A percentile compares a stretch with the other conserved stretches of the same genome.
These are phyloP conservation scores for Nyctereutes procyonoides DNA, from an alignment of 2,113 vertebrate species.

Conservation along the genomic window DNA sequence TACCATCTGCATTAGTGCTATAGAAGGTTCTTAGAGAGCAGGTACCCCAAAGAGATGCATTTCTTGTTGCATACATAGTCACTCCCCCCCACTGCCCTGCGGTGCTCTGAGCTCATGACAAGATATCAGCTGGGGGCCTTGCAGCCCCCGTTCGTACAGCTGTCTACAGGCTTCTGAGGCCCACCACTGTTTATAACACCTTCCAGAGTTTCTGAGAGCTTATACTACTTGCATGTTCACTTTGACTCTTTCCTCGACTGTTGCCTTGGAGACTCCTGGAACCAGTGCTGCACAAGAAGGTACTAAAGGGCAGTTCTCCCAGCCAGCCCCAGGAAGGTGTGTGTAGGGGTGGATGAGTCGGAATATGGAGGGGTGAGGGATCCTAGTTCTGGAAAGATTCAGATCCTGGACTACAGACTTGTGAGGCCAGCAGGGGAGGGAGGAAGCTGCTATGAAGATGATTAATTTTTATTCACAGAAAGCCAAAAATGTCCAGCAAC, in stretches of 20 bases:
- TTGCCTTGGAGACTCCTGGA: not conserved
- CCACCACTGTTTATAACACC: not conserved
- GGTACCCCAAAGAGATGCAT: not conserved
- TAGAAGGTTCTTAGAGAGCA: not conserved
- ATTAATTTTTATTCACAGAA: slow-evolving; percentile 30
- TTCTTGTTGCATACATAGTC: not conserved
- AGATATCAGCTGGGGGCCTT: not conserved
- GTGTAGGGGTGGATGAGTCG: not conserved
- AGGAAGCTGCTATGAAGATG: not conserved
- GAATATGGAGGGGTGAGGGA: not conserved
- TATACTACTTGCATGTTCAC: not conserved
- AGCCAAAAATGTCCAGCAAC: not conserved
- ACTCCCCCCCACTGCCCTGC: not conserved
- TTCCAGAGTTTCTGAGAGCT: not conserved
- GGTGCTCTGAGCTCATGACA: not conserved
- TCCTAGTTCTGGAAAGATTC: not conserved
- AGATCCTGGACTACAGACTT: not conserved
- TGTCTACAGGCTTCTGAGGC: not conserved
- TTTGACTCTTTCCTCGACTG: not conserved
- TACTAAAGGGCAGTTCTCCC: not conserved
- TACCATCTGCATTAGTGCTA: not conserved
- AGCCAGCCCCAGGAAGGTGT: not conserved
- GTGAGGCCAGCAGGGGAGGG: not conserved
- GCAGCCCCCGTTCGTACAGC: no score
- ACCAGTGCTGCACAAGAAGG: not conserved